A percentile compares a stretch with the other conserved stretches of the same genome.
phyloP scores from a whole-genome alignment of 1,140 invertebrate species.

The Caerostris darwini region DNA sequence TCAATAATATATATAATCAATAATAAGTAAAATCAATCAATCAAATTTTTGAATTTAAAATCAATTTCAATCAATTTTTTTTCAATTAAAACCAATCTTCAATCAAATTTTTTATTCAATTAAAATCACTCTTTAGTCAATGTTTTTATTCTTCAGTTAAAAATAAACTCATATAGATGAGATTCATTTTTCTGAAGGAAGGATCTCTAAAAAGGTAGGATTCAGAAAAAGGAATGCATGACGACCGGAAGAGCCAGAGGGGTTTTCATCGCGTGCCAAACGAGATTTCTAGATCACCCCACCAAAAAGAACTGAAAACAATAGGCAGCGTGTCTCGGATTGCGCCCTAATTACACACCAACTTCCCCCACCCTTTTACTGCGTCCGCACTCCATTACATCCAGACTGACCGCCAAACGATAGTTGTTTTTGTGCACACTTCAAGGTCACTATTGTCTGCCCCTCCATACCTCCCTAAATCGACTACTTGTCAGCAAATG shows the following conservation, averaged over 20 bases:
- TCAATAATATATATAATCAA: too few relatives aligned
- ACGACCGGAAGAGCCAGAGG: slow-evolving; percentile 25
- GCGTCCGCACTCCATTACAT: neutral
- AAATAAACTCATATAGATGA: too few relatives aligned
- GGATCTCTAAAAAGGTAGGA: neutral
- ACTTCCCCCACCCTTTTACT: neutral
- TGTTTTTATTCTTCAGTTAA: too few relatives aligned
- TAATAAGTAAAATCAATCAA: too few relatives aligned
- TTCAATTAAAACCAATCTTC: too few relatives aligned
- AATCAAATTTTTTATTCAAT: too few relatives aligned
- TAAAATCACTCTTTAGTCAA: too few relatives aligned
- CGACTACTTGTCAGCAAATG: too few relatives aligned
- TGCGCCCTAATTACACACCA: neutral
- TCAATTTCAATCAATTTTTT: too few relatives aligned
- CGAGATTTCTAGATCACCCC: neutral
- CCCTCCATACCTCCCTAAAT: neutral
- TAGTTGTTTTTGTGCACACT: neutral
- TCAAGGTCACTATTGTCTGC: neutral
- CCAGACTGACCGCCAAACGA: neutral
- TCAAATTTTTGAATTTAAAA: too few relatives aligned
- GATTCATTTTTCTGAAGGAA: neutral
- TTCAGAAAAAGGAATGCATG: neutral
- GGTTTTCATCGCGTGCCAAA: neutral
- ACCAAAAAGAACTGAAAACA: neutral
- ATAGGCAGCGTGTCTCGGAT: slow-evolving; percentile 19